Base-by-base conservation (phyloP, 1,140 invertebrate genomes). In the Dufourea novaeangliae region DNA sequence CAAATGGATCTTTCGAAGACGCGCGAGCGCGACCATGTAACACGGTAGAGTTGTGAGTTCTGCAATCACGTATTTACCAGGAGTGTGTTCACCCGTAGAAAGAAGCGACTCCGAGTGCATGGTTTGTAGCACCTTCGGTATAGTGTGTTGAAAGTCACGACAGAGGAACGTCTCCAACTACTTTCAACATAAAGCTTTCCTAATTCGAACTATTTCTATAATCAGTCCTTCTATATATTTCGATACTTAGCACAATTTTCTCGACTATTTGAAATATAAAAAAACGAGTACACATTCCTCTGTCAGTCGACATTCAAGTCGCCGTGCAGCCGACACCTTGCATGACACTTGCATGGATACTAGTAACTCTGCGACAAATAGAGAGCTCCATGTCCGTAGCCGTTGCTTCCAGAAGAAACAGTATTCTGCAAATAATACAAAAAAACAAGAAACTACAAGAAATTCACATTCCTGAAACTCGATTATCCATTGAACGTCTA, bases 281-380 rank as follows among this genome's bases (percentile, higher is more conserved):
- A n/a, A 50, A n/a, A 8, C 17, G 20, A 50, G n/a, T n/a, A n/a
- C n/a, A n/a, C n/a, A n/a, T 63, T 64, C 71, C 50, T 78, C 44
- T 67, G 64, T 46, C 70, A 29, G 25, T 56, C 12, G 71, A 77
- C 64, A 72, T 79, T 82, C 72, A 54, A 46, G 57, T 62, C 74
- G 32, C 67, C 54, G 56, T 70, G 71, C 72, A 78, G 59, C 27
- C n/a, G 85, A 63, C 75, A 76, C 71, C 27, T 85, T 82, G 84
- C 84, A 86, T 86, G 84, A 71, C 46, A 86, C 63, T 69, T 86
- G 84, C 84, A 86, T 86, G 84, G 70, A 17, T 69, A 22, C 76
- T 85, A 79, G 73, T 74, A 74, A 3, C 71, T 32, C 79, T 82
- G 57, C 62, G 82, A 74, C 29, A 46, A 57, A 80, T 41, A 54